Conservation (phyloP, 2,797 vertebrate species). For the Microctenopoma steveboyesi region DNA sequence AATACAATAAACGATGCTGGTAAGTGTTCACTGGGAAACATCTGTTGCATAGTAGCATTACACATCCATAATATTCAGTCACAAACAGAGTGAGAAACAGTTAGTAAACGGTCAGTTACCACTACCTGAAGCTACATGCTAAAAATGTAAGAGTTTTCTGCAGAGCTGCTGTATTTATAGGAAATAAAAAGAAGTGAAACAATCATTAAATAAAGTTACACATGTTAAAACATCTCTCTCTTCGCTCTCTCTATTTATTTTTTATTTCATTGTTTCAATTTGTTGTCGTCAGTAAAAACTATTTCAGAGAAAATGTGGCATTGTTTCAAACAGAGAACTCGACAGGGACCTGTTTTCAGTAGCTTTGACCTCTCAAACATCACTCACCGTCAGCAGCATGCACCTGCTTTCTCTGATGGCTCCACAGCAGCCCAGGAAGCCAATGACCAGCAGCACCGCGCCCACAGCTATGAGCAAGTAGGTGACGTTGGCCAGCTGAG, state of each 20-base stretch:
- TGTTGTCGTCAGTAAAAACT: too few species aligned
- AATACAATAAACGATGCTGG: not conserved
- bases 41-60: not conserved
- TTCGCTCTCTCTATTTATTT: not conserved
- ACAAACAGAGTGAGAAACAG: not conserved
- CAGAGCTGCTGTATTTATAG: not conserved
- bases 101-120: not conserved
- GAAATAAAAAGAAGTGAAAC: not conserved
- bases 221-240: not conserved
- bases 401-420: constrained; percentile 84
- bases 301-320: too few species aligned
- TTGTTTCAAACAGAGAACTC: not conserved
- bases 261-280: too few species aligned
- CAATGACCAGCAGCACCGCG: constrained; percentile 79
- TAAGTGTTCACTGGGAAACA: not conserved
- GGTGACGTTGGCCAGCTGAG: constrained; percentile 70
- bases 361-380: not conserved
- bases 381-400: constrained; percentile 85
- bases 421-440: constrained; percentile 88
- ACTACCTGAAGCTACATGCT: constrained; percentile 3
- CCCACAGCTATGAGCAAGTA: constrained; percentile 85
- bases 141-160: not conserved
- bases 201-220: not conserved
- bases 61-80: not conserved
- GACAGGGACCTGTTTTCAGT: not conserved